These are phyloP conservation scores for Trachops cirrhosus DNA, from an alignment of 2,797 vertebrate genomes.

Conservation along the genomic window DNA sequence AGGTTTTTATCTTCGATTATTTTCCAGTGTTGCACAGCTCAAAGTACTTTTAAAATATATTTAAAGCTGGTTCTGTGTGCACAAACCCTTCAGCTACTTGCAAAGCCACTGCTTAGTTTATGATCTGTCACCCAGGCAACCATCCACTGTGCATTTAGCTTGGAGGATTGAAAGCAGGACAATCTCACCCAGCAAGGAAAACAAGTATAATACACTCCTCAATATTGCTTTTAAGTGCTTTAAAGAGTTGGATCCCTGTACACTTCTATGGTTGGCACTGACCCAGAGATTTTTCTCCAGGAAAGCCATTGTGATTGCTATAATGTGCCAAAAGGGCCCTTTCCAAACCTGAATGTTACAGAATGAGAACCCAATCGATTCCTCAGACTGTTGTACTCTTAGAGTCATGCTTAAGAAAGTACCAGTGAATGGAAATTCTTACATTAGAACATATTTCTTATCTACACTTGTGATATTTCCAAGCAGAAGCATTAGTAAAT, in stretches of 20 bases:
- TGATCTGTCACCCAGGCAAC: slow-evolving; percentile 74
- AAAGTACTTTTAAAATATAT: neutral
- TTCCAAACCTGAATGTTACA: neutral
- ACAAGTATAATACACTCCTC: slow-evolving; percentile 11
- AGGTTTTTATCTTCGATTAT: neutral
- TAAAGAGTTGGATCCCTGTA: neutral
- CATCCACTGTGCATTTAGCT: neutral
- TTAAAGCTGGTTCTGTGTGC: neutral
- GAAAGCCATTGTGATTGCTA: neutral
- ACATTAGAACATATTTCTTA: neutral
- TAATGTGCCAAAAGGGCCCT: neutral
- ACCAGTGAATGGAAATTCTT: neutral
- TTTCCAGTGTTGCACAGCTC: neutral
- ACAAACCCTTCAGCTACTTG: neutral
- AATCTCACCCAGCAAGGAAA: slow-evolving; percentile 36
- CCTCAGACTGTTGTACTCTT: neutral
- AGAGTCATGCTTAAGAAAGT: neutral
- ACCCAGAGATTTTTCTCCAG: neutral
- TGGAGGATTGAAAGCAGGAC: slow-evolving; percentile 49
- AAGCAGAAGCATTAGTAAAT: neutral
- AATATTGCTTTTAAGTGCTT: neutral
- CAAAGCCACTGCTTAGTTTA: slow-evolving; percentile 76
- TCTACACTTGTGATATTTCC: neutral
- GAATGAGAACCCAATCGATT: neutral
- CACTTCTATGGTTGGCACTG: neutral